phyloP scores from a whole-genome alignment of 2,113 vertebrate species.

The Otus sunia region DNA sequence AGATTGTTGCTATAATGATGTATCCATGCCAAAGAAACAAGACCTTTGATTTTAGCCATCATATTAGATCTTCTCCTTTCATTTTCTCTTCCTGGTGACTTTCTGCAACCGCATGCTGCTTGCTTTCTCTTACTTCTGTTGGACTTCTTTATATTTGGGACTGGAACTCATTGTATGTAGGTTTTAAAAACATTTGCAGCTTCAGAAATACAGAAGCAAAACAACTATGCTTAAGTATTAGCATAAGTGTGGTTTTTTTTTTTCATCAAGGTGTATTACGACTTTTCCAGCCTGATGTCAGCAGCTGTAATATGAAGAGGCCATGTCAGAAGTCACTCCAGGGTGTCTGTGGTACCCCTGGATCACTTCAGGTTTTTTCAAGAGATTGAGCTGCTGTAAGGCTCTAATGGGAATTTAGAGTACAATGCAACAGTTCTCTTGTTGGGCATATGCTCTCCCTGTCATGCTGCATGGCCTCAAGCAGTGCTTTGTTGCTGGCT shows the following conservation, averaged over 20 bases:
- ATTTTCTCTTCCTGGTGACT: neutral
- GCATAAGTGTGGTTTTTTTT: accelerated
- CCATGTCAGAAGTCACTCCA: neutral
- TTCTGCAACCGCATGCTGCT: accelerated
- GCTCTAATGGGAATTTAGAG: neutral
- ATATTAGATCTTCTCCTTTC: accelerated
- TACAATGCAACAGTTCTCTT: accelerated
- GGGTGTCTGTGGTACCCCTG: neutral
- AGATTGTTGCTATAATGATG: accelerated
- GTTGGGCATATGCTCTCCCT: neutral
- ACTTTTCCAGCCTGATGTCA: neutral
- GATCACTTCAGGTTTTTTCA: neutral
- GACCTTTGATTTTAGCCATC: neutral
- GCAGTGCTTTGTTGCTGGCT: neutral
- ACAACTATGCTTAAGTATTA: neutral
- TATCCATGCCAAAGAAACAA: neutral
- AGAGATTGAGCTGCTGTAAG: neutral
- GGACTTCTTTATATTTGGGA: neutral
- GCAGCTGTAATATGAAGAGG: neutral
- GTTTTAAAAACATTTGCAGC: neutral
- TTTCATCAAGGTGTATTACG: neutral
- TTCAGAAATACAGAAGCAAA: neutral
- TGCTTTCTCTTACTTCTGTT: neutral
- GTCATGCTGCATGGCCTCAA: neutral
- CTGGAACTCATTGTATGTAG: neutral